phyloP scores from a whole-genome alignment of 2,888 invertebrate species.

The Hybos culiciformis region DNA sequence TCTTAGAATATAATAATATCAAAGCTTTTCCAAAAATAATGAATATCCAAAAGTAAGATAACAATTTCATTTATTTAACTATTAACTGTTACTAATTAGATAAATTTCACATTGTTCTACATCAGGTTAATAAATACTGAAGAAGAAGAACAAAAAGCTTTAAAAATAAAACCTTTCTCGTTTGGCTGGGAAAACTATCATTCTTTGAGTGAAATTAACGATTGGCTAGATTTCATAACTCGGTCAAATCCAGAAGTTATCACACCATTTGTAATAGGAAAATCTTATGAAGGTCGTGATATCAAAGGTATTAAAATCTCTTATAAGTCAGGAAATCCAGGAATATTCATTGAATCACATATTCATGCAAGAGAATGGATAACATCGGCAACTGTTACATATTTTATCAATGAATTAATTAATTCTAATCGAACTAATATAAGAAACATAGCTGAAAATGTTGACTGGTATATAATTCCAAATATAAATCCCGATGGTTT shows the following conservation, averaged over 20 bases:
- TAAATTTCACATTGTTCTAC: background rate
- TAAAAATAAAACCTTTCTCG: constrained; percentile 14
- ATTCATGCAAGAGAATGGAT: constrained; percentile 61
- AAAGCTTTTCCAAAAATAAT: constrained; percentile 37
- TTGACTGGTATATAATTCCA: constrained; percentile 65
- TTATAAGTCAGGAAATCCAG: constrained; percentile 35
- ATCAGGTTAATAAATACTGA: constrained; percentile 41
- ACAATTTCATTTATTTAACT: constrained; percentile 3
- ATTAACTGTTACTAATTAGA: no score
- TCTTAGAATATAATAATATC: constrained; percentile 33
- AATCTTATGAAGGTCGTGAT: constrained; percentile 43
- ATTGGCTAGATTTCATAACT: constrained; percentile 42
- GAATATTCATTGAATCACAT: constrained; percentile 50
- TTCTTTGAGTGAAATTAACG: constrained; percentile 42
- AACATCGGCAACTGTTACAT: constrained; percentile 52
- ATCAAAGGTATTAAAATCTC: constrained; percentile 44
- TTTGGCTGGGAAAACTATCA: constrained; percentile 50
- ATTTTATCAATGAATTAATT: constrained; percentile 56
- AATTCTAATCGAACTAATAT: constrained; percentile 43
- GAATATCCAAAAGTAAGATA: constrained; percentile 46
- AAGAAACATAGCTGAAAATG: constrained; percentile 44
- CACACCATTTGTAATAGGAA: constrained; percentile 39
- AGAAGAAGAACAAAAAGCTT: constrained; percentile 29
- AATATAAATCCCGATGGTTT: constrained; percentile 66
- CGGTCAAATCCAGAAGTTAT: constrained; percentile 37